Conservation (phyloP, 2,113 vertebrate genomes). For the Eulacestoma nigropectus region DNA sequence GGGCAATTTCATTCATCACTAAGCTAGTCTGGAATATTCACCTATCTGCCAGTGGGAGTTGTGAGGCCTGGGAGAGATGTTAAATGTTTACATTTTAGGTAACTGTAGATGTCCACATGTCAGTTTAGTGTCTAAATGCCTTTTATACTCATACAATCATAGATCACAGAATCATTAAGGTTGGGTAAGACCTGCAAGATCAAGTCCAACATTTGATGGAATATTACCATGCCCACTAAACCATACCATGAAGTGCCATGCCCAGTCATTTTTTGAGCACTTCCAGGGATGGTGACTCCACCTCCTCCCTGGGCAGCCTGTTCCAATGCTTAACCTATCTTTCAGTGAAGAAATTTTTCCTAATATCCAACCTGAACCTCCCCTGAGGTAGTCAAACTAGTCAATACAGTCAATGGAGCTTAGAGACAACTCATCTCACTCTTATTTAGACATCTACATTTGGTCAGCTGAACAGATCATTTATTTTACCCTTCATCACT, state of each 20-base stretch:
- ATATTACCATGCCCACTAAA: not conserved
- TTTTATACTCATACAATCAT: not conserved
- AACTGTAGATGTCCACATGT: not conserved
- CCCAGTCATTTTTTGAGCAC: not conserved
- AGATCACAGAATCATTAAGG: not conserved
- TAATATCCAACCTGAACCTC: not conserved
- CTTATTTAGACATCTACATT: not conserved
- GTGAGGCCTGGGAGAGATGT: not conserved
- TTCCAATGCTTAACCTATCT: not conserved
- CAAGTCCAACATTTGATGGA: not conserved
- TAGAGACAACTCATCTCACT: not conserved
- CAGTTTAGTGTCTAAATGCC: not conserved
- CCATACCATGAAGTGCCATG: accelerated
- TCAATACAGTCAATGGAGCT: not conserved
- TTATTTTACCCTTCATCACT: not conserved
- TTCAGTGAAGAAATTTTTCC: not conserved
- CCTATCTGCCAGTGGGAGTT: not conserved
- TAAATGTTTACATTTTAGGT: not conserved
- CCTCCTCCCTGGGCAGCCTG: not conserved
- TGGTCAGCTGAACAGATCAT: not conserved
- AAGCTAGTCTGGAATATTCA: not conserved
- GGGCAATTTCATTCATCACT: not conserved
- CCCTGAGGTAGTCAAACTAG: not conserved
- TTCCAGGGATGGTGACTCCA: not conserved
- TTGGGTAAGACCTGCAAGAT: not conserved